Percentiles rank a stretch among this genome's conserved stretches.
These are phyloP conservation scores for Catharus minimus DNA, from an alignment of 2,113 vertebrate genomes.

Conservation along the genomic window DNA sequence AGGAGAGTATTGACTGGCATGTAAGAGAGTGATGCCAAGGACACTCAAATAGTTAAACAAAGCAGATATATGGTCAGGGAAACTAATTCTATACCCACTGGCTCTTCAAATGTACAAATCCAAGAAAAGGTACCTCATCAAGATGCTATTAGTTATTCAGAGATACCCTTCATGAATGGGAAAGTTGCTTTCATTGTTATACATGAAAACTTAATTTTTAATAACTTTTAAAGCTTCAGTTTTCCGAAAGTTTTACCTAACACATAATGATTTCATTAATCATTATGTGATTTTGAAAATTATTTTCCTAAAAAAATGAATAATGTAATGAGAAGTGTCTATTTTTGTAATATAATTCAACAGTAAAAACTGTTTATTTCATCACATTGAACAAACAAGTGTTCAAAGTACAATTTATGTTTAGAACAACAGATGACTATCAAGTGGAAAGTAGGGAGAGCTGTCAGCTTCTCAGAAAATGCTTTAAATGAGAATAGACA, in stretches of 20 bases:
- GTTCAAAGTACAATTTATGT: background rate
- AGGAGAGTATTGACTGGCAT: background rate
- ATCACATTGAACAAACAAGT: background rate
- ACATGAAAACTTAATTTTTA: background rate
- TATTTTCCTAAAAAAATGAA: background rate
- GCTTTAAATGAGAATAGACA: background rate
- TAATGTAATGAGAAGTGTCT: background rate
- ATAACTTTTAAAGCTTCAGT: background rate
- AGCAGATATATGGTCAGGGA: background rate
- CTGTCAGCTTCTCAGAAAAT: background rate
- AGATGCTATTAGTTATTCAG: background rate
- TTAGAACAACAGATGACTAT: constrained; percentile 1
- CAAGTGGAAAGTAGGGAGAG: background rate
- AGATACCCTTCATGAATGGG: background rate
- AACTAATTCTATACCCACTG: background rate
- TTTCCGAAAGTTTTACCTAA: background rate
- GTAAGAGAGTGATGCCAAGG: background rate
- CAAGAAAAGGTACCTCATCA: background rate
- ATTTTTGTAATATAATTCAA: background rate
- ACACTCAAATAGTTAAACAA: background rate
- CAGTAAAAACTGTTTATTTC: background rate
- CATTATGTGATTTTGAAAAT: background rate
- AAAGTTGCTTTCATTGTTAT: background rate
- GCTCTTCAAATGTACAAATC: background rate
- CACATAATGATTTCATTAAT: background rate